Percentiles rank a stretch among this genome's conserved stretches.
phyloP scores from a whole-genome alignment of 2,888 invertebrate genomes.

The Hipparchia semele region DNA sequence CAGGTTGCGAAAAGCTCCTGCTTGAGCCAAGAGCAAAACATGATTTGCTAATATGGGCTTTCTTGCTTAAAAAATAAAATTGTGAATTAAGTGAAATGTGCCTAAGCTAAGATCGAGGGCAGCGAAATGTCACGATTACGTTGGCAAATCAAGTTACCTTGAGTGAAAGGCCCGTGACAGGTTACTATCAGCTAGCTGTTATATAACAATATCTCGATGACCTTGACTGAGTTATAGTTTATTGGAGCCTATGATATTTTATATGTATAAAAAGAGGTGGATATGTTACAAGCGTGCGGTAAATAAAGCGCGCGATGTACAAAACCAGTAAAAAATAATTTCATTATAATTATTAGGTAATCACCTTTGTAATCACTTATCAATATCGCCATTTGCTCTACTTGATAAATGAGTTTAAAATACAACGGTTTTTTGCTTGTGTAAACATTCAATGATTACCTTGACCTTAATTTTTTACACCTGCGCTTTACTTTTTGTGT shows the following conservation, averaged over 20 bases:
- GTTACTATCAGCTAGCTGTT: slow-evolving; percentile 36
- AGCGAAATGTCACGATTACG: slow-evolving; percentile 45
- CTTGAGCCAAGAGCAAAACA: not conserved
- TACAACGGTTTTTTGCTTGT: not conserved
- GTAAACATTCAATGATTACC: not conserved
- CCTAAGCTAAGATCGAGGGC: slow-evolving; percentile 25
- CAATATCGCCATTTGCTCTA: no score
- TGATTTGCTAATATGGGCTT: slow-evolving; percentile 21
- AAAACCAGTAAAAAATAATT: no score
- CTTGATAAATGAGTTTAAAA: not conserved
- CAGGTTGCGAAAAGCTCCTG: slow-evolving; percentile 13
- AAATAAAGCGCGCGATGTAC: no score
- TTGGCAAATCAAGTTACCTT: slow-evolving; percentile 42
- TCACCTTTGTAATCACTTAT: not conserved
- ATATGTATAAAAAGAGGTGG: no score
- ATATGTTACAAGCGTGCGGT: no score
- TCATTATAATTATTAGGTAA: not conserved
- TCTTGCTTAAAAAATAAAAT: not conserved
- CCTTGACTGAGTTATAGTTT: slow-evolving; percentile 46
- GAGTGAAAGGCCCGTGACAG: slow-evolving; percentile 43
- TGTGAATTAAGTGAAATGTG: slow-evolving; percentile 16
- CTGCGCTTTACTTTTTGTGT: not conserved
- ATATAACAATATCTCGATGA: slow-evolving; percentile 38
- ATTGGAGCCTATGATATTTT: slow-evolving; percentile 1
- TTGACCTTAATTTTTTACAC: slow-evolving; percentile 11